Evolutionary conservation across 2,888 invertebrate species (phyloP).

Genomic region (Chloromyia formosa): DNA sequence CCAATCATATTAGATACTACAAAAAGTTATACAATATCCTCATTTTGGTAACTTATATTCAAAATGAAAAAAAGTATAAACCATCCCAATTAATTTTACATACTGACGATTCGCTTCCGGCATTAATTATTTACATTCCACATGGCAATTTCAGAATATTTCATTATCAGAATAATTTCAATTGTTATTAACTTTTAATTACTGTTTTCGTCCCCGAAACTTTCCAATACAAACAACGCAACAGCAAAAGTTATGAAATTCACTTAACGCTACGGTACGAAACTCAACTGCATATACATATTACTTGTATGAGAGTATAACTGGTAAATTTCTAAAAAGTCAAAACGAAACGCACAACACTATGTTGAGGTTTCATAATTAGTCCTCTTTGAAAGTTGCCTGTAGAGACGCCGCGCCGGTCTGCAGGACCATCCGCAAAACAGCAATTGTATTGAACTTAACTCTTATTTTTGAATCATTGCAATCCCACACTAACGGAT

Average conservation of each 20-base stretch:
- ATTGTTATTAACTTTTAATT: background rate
- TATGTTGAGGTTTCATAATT: background rate
- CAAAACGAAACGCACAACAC: background rate
- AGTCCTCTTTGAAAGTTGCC: background rate
- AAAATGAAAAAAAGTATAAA: too few relatives aligned
- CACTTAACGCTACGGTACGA: background rate
- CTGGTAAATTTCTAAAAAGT: background rate
- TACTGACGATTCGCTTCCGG: too few relatives aligned
- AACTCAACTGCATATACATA: background rate
- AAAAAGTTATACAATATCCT: too few relatives aligned
- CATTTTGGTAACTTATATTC: too few relatives aligned
- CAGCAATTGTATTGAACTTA: constrained; percentile 6
- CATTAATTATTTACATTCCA: background rate
- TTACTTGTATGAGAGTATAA: too few relatives aligned
- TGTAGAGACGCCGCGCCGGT: background rate
- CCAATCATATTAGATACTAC: too few relatives aligned
- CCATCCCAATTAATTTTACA: too few relatives aligned
- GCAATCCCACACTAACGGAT: constrained; percentile 12
- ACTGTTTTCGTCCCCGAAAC: constrained; percentile 4
- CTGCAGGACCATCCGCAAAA: background rate
- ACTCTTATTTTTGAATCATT: constrained; percentile 13
- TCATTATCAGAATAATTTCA: background rate
- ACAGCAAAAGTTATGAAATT: background rate
- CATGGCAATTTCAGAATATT: background rate
- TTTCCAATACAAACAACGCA: background rate